These are phyloP conservation scores for Dufourea novaeangliae DNA, from an alignment of 1,140 invertebrate genomes.

Conservation along the genomic window DNA sequence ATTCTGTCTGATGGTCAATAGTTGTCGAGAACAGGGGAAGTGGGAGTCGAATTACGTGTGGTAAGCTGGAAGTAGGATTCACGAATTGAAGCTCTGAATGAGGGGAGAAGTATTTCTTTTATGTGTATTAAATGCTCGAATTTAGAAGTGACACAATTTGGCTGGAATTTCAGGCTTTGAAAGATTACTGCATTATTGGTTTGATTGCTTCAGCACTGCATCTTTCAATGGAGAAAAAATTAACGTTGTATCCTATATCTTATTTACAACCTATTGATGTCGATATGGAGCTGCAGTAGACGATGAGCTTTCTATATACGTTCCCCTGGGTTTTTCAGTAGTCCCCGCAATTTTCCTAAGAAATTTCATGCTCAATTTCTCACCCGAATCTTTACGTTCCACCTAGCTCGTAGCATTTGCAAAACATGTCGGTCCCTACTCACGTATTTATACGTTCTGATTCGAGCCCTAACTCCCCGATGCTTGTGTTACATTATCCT, in stretches of 20 bases:
- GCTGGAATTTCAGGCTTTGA: background rate
- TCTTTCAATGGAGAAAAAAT: too few relatives aligned
- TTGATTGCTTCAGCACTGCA: background rate
- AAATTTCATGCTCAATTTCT: background rate
- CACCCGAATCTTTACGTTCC: too few relatives aligned
- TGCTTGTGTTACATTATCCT: background rate
- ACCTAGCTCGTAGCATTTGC: background rate
- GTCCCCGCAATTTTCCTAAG: background rate
- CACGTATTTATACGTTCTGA: constrained; percentile 15
- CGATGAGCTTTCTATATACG: too few relatives aligned
- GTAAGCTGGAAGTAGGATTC: background rate
- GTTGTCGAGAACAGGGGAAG: background rate
- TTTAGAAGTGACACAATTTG: background rate
- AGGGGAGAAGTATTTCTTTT: background rate
- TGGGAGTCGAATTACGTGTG: background rate
- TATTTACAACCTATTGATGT: too few relatives aligned
- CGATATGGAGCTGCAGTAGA: too few relatives aligned
- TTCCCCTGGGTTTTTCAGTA: too few relatives aligned
- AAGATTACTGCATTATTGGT: background rate
- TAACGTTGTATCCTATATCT: too few relatives aligned
- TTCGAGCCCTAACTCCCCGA: background rate
- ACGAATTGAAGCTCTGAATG: background rate
- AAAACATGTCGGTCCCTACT: background rate
- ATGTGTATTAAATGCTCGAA: background rate
- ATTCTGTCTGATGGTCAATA: background rate